Base-by-base conservation (phyloP, 30 jellyfish, hydroid and myxozoan species). In the Aurelia aurita complex sp. Pacific region DNA sequence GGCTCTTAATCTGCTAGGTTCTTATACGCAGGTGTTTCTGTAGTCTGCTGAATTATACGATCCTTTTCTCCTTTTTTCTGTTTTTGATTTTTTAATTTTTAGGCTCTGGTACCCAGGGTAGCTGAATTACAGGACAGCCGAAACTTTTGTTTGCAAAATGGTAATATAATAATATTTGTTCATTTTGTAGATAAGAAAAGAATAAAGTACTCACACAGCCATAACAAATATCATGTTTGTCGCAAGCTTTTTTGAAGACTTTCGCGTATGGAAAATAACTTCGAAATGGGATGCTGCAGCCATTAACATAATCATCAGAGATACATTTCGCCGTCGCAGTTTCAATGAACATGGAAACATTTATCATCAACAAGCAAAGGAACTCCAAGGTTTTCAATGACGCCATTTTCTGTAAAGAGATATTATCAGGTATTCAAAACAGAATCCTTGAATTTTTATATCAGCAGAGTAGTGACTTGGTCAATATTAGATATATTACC, bases 201-300 rank as follows among this genome's bases (percentile, higher is more conserved):
- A 17, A 33, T 6, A 9, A 5, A 8, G 17, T 43, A 85, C 94
- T 73, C 66, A 85, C 94, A 52, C 94, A 85, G 14, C 34, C 67
- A 57, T 85, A 85, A 81, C 94, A 85, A 14, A 74, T 59, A 65
- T 85, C 94, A 18, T 85, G 94, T 52, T 43, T 62, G 51, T 85
- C 74, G 50, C 94, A 85, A 63, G 88, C 94, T 17, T 60, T 3
- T 23, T 60, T n/a, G 69, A 85, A 85, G 15, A 59, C 67, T 6
- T 23, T 19, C 18, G 80, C 72, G 35, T 36, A 74, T 23, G 88
- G 88, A 57, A 80, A 80, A 74, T 73, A 85, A 2, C 62, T 46
- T 51, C 68, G 52, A 10, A 73, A 59, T 59, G 94, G 94, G 64
- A 85, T 64, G 14, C 88, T 63, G 69, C 94, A 85, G 29, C 94